phyloP scores from a whole-genome alignment of 1,140 invertebrate species.

The Cyclina sinensis region DNA sequence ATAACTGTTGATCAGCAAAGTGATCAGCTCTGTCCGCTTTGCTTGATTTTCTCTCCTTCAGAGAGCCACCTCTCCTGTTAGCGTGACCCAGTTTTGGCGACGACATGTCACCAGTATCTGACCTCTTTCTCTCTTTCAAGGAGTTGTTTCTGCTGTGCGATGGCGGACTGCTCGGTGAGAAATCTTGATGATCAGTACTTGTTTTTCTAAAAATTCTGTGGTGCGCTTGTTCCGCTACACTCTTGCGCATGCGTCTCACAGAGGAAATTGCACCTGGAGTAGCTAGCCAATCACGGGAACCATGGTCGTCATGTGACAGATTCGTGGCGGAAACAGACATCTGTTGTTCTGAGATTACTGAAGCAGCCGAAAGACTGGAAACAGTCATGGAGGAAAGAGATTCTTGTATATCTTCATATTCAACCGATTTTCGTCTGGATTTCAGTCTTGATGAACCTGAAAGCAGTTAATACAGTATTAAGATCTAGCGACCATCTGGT shows the following conservation, averaged over 20 bases:
- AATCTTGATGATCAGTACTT: conserved; percentile 6
- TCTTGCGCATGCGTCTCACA: conserved; percentile 54
- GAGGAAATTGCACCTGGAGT: conserved; percentile 60
- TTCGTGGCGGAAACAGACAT: conserved; percentile 2
- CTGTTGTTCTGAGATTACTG: not conserved
- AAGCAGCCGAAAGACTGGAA: not conserved
- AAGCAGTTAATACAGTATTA: no score
- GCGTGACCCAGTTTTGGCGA: not conserved
- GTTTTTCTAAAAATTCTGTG: conserved; percentile 2
- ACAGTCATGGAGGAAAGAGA: conserved; percentile 10
- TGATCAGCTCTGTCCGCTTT: conserved; percentile 3
- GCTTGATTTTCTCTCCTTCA: conserved; percentile 45
- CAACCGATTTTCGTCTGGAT: conserved; percentile 51
- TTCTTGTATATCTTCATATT: conserved; percentile 65
- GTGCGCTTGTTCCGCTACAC: conserved; percentile 36
- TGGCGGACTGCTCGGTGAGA: not conserved
- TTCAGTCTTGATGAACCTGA: not conserved
- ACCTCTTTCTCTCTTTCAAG: conserved; percentile 46
- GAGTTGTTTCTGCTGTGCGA: conserved; percentile 49
- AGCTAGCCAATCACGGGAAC: conserved; percentile 37
- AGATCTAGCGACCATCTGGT: no score
- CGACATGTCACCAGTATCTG: not conserved
- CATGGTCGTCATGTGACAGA: not conserved
- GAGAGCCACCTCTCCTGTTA: conserved; percentile 26
- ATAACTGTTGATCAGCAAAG: not conserved